Evolutionary conservation across 2,113 vertebrate genomes (phyloP), one percentile per base, ranked within the genome.

Genomic region (Lepisosteus osseus): DNA sequence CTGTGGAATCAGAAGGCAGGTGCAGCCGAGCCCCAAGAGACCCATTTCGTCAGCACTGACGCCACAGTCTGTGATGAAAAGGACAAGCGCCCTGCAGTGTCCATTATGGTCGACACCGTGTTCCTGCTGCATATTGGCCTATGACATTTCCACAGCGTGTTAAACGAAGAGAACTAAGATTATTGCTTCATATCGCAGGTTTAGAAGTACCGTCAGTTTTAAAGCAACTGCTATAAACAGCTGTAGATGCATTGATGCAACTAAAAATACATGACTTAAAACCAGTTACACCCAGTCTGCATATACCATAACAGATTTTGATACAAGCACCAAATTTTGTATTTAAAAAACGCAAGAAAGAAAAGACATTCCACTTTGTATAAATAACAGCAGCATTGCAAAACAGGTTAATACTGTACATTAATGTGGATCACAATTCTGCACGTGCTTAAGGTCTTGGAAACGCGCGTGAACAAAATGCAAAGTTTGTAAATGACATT

Each of bases 311-410:
- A 47, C 29, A 62, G 74, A n/a, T 59, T 15, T 59, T n/a, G 14
- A 59, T 8, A 15, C 57, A 54, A 83, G 82, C 83, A 79, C 59
- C 13, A 74, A 67, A 73, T 71, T 74, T 43, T 17, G 17, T 45
- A 41, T 55, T 79, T 66, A 80, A 45, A 83, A 74, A 79, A 73
- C 61, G 0, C 5, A 15, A 13, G n/a, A 11, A 59, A 75, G 78
- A 42, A 65, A 76, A 11, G 11, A 68, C 54, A 74, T 59, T 78
- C 3, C 43, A 51, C 54, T 61, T 67, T 62, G 62, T 65, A 57
- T 7, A 79, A 74, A 77, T 43, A 63, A n/a, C 65, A 79, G 70
- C 78, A 80, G 74, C 84, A 82, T 65, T 62, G 72, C 63, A 73
- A 78, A 75, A 47, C 54, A n/a, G 7, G 15, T 15, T 51, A 67